Evolutionary conservation across 2,888 invertebrate species (phyloP).

Genomic region (Endomychus coccineus): DNA sequence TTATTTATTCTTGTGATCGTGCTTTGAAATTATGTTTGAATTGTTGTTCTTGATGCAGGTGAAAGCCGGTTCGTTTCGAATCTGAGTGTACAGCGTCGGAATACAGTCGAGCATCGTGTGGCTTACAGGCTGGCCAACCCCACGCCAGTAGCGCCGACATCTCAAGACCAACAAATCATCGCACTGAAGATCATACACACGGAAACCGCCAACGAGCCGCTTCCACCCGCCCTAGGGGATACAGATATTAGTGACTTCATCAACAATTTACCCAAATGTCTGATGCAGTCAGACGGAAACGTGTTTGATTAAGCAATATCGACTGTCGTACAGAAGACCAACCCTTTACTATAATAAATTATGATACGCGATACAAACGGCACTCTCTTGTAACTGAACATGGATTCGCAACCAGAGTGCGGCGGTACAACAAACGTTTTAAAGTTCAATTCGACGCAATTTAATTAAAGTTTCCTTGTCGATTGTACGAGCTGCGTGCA

Average conservation of each 20-base stretch:
- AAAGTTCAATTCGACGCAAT: too few species aligned
- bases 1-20: too few species aligned
- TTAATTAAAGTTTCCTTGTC: too few species aligned
- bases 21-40: too few species aligned
- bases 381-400: too few species aligned
- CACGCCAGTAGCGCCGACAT: conserved; percentile 27
- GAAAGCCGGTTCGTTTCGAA: conserved; percentile 47
- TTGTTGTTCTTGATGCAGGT: conserved; percentile 31
- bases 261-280: conserved; percentile 31
- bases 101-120: conserved; percentile 34
- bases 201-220: conserved; percentile 28
- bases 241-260: conserved; percentile 24
- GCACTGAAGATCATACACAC: conserved; percentile 18
- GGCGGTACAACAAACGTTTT: too few species aligned
- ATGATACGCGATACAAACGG: too few species aligned
- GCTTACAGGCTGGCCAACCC: conserved; percentile 31
- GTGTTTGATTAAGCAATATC: conserved; percentile 35
- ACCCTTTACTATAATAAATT: too few species aligned
- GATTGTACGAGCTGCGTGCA: too few species aligned
- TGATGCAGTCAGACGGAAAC: conserved; percentile 29
- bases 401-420: too few species aligned
- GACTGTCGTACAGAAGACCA: too few species aligned
- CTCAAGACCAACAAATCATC: conserved; percentile 10
- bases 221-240: conserved; percentile 26
- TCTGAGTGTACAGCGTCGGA: conserved; percentile 44